Percentiles rank a stretch among this genome's conserved stretches.
These are phyloP conservation scores for Stenolophus ochropezus DNA, from an alignment of 2,888 invertebrate genomes.

Conservation along the genomic window DNA sequence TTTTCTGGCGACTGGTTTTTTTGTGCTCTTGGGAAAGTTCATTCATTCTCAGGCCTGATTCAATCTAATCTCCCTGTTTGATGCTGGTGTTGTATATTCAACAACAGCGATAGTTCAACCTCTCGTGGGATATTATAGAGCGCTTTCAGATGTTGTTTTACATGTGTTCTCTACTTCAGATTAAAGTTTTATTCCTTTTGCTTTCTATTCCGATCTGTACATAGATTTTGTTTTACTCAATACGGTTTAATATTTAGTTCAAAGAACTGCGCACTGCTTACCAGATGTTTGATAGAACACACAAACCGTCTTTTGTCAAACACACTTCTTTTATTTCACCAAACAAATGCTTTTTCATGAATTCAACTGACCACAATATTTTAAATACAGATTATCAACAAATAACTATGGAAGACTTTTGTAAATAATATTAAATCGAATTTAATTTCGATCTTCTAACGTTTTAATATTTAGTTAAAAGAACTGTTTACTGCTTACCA, in stretches of 20 bases:
- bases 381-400: no score
- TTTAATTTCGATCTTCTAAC: neutral
- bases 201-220: constrained; percentile 22
- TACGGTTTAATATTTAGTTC: constrained; percentile 43
- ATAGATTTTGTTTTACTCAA: constrained; percentile 30
- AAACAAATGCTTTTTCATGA: no score
- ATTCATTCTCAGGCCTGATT: constrained; percentile 67
- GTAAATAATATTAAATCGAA: no score
- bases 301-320: neutral
- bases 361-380: no score
- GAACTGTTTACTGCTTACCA: neutral
- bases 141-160: constrained; percentile 48
- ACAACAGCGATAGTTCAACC: constrained; percentile 24
- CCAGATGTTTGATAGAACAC: constrained; percentile 16
- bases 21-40: constrained; percentile 68
- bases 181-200: constrained; percentile 49
- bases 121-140: constrained; percentile 42
- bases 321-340: no score
- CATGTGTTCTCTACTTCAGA: constrained; percentile 52
- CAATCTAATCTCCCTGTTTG: constrained; percentile 60
- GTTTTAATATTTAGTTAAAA: constrained; percentile 43
- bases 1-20: constrained; percentile 67
- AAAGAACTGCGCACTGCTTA: constrained; percentile 20
- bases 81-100: constrained; percentile 31
- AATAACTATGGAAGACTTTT: no score